These are phyloP conservation scores for Zootoca vivipara DNA, from an alignment of 2,113 vertebrate species.

Conservation along the genomic window DNA sequence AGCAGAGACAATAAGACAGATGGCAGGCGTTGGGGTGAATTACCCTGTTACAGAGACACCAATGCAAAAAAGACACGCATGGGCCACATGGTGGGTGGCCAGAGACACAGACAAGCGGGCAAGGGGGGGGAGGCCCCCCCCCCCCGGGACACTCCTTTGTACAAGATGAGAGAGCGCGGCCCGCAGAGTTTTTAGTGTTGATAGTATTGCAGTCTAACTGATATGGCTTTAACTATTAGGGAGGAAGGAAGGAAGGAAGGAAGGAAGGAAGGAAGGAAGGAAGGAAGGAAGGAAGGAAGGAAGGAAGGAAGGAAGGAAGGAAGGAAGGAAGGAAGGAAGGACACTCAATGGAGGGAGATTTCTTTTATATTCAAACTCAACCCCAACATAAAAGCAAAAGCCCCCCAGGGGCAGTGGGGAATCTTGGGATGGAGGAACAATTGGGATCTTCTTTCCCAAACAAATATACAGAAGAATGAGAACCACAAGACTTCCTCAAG, in stretches of 20 bases:
- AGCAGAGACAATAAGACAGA: slow-evolving; percentile 20
- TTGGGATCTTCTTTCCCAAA: background rate
- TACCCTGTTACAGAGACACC: slow-evolving; percentile 69
- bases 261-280: slow-evolving; percentile 59
- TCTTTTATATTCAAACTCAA: slow-evolving; percentile 48
- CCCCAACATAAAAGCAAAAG: slow-evolving; percentile 47
- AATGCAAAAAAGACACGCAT: slow-evolving; percentile 55
- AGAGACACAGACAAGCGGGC: slow-evolving; percentile 34
- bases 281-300: slow-evolving; percentile 43
- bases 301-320: slow-evolving; percentile 2
- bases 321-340: slow-evolving; percentile 51
- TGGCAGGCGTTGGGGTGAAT: slow-evolving; percentile 16
- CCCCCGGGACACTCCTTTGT: slow-evolving; percentile 68
- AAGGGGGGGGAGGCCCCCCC: slow-evolving; percentile 34
- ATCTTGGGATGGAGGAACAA: background rate
- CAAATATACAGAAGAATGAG: background rate
- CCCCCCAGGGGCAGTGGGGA: background rate
- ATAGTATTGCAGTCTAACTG: slow-evolving; percentile 87
- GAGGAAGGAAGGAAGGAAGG: slow-evolving; percentile 35
- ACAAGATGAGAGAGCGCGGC: slow-evolving; percentile 55
- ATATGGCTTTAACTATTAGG: slow-evolving; percentile 87
- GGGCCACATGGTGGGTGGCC: slow-evolving; percentile 48
- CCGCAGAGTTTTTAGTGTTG: slow-evolving; percentile 64
- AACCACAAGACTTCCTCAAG: background rate
- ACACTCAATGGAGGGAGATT: slow-evolving; percentile 61